A percentile compares a stretch with the other conserved stretches of the same genome.
These are phyloP conservation scores for Arctia plantaginis DNA, from an alignment of 2,888 invertebrate species.

Conservation along the genomic window DNA sequence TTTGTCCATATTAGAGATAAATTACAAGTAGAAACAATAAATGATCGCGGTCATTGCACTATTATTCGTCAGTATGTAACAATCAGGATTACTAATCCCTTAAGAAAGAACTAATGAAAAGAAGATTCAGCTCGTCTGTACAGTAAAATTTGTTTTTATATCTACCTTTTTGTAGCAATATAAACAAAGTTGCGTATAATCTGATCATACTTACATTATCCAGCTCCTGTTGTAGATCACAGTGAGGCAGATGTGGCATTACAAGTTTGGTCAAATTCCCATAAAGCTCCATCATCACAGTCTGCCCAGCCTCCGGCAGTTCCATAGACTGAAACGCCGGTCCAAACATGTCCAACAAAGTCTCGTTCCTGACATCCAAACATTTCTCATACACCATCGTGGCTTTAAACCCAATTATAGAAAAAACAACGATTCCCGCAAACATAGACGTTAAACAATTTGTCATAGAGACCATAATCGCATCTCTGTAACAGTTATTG, in stretches of 20 bases:
- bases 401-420: constrained; percentile 97
- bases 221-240: constrained; percentile 94
- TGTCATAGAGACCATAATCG: constrained; percentile 95
- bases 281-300: constrained; percentile 82
- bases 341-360: constrained; percentile 87
- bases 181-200: background rate
- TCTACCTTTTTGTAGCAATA: background rate
- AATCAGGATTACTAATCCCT: no score
- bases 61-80: no score
- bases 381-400: constrained; percentile 94
- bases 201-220: constrained; percentile 91
- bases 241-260: constrained; percentile 90
- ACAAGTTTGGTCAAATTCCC: constrained; percentile 86
- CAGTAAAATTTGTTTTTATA: no score
- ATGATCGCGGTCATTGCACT: no score
- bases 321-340: constrained; percentile 74
- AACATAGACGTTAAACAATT: constrained; percentile 99
- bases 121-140: no score
- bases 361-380: constrained; percentile 87
- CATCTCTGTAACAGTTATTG: constrained; percentile 98
- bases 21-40: no score
- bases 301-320: constrained; percentile 86
- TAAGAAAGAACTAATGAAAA: no score
- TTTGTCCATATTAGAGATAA: no score
- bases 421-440: constrained; percentile 98